Base-by-base conservation (phyloP, 37 sponge, comb jelly and placozoan species). In the Crambe crambe region DNA sequence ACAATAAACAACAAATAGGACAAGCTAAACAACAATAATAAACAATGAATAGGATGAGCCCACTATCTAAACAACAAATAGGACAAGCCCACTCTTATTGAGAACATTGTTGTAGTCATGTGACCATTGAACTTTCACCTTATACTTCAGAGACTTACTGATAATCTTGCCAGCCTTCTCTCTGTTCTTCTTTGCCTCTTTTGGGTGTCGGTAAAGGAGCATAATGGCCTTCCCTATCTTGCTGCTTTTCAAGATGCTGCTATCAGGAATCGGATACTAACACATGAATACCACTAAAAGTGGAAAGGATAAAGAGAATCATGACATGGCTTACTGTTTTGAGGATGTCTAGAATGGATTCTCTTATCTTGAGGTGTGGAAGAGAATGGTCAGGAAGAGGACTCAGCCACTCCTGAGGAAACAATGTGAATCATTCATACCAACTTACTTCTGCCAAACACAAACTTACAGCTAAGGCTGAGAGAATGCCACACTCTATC, bases 361-460 rank as follows among this genome's bases (percentile, higher is more conserved):
- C 92, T 54, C 97, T 78, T 72, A 98, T 95, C 78, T 90, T 86
- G 64, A 91, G 64, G 76, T 95, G 92, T 30, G 99, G 99, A 23
- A 98, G 90, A 42, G 94, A 93, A 78, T 91, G 91, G 70, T 98
- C 96, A n/a, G 99, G 99, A 1, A 98, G 89, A 9, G 99, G 99
- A 73, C 79, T 75, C 56, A 98, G 74, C 99, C 99, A 98, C 32
- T 93, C 96, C 89, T 91, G 37, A 4, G n/a, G n/a, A n/a, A n/a
- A n/a, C n/a, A 69, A 63, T 42, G 63, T 43, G 37, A 63, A n/a
- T n/a, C n/a, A n/a, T 25, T 25, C 20, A n/a, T 26, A 21, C 15
- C 23, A 9, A n/a, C 51, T 47, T 47, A 47, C 51, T 47, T 12
- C 12, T 15, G 6, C 51, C 51, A 47, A 47, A 56, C 58, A 61